Percentiles rank a stretch among this genome's conserved stretches.
Conservation (phyloP, 1,140 invertebrate species). For the Drosophila kikkawai region DNA sequence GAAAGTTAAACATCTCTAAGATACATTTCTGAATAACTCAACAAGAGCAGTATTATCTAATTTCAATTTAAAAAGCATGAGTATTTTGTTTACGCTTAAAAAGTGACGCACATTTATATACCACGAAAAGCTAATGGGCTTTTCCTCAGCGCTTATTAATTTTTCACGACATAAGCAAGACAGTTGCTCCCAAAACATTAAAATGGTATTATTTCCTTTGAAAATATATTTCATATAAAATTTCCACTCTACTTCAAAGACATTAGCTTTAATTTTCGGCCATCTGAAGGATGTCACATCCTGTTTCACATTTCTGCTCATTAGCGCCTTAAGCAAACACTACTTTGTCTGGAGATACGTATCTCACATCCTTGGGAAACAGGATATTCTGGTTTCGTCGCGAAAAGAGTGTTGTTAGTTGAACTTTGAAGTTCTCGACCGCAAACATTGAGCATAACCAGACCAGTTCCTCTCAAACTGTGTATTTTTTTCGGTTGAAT, state of each 20-base stretch:
- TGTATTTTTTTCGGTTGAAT: conserved; percentile 33
- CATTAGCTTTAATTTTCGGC: neutral
- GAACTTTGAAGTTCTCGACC: conserved; percentile 59
- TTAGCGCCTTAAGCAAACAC: conserved; percentile 16
- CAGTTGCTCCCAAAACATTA: neutral
- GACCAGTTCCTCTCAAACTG: conserved; percentile 34
- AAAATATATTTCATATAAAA: neutral
- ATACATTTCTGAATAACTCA: too few species aligned
- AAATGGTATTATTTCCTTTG: neutral
- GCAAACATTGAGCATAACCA: conserved; percentile 34
- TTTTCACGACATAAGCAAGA: neutral
- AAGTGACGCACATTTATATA: neutral
- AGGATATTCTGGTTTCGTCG: conserved; percentile 67
- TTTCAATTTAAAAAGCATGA: neutral
- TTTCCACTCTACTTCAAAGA: neutral
- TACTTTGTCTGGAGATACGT: neutral
- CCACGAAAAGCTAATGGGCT: too few species aligned
- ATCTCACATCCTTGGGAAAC: conserved; percentile 33
- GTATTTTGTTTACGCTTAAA: neutral
- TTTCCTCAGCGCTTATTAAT: too few species aligned
- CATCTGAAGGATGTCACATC: conserved; percentile 8
- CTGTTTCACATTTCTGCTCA: conserved; percentile 13
- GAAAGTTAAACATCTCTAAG: too few species aligned
- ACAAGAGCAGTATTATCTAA: neutral
- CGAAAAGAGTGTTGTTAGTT: conserved; percentile 21